Percentiles rank a stretch among this genome's conserved stretches.
Evolutionary conservation across 2,888 invertebrate genomes (phyloP).

Genomic region (Bugula neritina): DNA sequence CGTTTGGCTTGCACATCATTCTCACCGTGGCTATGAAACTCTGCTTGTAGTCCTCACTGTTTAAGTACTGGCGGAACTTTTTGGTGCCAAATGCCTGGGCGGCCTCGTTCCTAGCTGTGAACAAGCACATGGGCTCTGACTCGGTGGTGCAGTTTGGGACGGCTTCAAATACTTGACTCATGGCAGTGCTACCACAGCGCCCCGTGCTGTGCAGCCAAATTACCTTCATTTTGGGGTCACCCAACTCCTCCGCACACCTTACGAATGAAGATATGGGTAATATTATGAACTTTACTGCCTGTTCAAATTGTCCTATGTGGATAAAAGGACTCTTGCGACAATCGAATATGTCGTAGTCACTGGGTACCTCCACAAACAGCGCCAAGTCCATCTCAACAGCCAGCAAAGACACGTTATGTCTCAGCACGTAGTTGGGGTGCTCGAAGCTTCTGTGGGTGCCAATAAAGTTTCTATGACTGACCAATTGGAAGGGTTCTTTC

Average conservation of each 20-base stretch:
- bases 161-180: constrained; percentile 40
- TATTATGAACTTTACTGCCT: constrained; percentile 39
- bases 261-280: constrained; percentile 44
- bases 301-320: constrained; percentile 39
- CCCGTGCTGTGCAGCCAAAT: constrained; percentile 41
- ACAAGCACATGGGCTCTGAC: constrained; percentile 35
- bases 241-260: constrained; percentile 42
- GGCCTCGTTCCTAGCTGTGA: constrained; percentile 33
- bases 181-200: constrained; percentile 40
- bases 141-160: constrained; percentile 40
- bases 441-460: constrained; percentile 40
- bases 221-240: constrained; percentile 40
- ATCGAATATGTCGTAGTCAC: constrained; percentile 35
- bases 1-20: constrained; percentile 42
- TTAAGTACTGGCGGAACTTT: constrained; percentile 36
- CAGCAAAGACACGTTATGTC: constrained; percentile 40
- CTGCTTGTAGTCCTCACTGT: constrained; percentile 39
- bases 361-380: constrained; percentile 40
- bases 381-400: constrained; percentile 42
- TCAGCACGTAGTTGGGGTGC: constrained; percentile 42
- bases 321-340: constrained; percentile 34
- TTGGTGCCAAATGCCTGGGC: constrained; percentile 33
- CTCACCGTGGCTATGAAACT: constrained; percentile 39
- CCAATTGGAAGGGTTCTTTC: background rate
- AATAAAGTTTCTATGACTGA: constrained; percentile 35